Conservation (phyloP, 2,888 invertebrate genomes). For the Drosophila mercatorum region DNA sequence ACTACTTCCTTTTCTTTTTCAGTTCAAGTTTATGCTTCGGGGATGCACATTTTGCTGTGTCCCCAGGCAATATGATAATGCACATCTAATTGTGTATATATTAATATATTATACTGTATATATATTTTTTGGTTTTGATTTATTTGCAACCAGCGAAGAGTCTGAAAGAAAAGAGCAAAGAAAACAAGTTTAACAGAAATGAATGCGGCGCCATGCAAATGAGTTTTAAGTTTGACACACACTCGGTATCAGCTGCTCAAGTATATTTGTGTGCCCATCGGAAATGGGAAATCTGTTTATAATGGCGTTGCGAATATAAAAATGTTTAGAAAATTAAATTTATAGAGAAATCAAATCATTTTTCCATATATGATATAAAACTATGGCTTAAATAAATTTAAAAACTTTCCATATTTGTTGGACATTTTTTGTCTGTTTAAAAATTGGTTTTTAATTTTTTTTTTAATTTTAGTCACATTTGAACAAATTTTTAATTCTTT, state of each 20-base stretch:
- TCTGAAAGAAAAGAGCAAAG: not conserved
- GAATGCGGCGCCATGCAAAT: slow-evolving; percentile 41
- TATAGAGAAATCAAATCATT: too few species aligned
- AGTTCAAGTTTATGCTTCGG: not conserved
- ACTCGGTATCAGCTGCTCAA: not conserved
- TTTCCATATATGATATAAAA: too few species aligned
- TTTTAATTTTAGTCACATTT: not conserved
- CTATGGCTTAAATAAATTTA: too few species aligned
- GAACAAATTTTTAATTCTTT: too few species aligned
- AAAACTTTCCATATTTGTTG: too few species aligned
- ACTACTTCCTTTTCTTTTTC: not conserved
- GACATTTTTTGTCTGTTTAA: too few species aligned
- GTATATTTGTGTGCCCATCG: too few species aligned
- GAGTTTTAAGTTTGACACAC: slow-evolving; percentile 27
- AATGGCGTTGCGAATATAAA: too few species aligned
- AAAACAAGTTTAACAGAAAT: slow-evolving; percentile 45
- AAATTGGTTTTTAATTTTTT: too few species aligned
- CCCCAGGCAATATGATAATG: slow-evolving; percentile 12
- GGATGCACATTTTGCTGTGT: not conserved
- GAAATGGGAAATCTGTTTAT: too few species aligned
- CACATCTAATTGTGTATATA: not conserved
- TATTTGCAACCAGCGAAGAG: slow-evolving; percentile 6
- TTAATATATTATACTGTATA: slow-evolving; percentile 2
- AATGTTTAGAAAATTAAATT: too few species aligned
- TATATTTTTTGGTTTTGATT: slow-evolving; percentile 20